Evolutionary conservation across 2,888 invertebrate genomes (phyloP).

Genomic region (Protonemura montana): DNA sequence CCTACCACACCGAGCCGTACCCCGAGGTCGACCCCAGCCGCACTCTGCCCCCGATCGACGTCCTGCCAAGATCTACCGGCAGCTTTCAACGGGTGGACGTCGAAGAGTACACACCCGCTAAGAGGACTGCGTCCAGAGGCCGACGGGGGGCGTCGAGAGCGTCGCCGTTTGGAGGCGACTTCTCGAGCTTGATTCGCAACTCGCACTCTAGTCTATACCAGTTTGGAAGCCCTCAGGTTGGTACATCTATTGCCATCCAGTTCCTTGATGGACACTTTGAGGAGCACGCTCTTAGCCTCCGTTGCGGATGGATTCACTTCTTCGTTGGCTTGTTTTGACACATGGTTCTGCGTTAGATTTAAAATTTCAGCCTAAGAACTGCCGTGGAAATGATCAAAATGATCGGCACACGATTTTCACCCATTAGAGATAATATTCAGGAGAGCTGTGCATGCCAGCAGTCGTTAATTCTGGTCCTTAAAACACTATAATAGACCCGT

Average conservation of each 20-base stretch:
- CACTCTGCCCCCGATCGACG: conserved; percentile 15
- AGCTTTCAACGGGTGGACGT: background rate
- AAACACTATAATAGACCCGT: too few relatives aligned
- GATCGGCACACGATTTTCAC: too few relatives aligned
- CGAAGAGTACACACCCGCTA: background rate
- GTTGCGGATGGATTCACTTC: too few relatives aligned
- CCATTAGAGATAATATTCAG: too few relatives aligned
- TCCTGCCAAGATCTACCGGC: background rate
- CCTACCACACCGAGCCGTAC: background rate
- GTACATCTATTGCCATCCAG: background rate
- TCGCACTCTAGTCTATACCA: conserved; percentile 58
- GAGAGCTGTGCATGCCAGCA: too few relatives aligned
- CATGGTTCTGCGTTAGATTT: too few relatives aligned
- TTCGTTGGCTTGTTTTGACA: too few relatives aligned
- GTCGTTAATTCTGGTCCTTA: too few relatives aligned
- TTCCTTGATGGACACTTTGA: too few relatives aligned
- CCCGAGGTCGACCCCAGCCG: background rate
- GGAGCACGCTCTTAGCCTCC: too few relatives aligned
- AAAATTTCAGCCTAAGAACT: too few relatives aligned
- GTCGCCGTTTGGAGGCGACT: conserved; percentile 54
- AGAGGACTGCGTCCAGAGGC: background rate
- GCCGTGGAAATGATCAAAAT: too few relatives aligned
- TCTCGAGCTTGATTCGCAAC: conserved; percentile 58
- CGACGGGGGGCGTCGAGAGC: background rate
- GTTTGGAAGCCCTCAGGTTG: conserved; percentile 21